Base-by-base conservation (phyloP, 2,797 vertebrate species). In the Periophthalmus magnuspinnatus region DNA sequence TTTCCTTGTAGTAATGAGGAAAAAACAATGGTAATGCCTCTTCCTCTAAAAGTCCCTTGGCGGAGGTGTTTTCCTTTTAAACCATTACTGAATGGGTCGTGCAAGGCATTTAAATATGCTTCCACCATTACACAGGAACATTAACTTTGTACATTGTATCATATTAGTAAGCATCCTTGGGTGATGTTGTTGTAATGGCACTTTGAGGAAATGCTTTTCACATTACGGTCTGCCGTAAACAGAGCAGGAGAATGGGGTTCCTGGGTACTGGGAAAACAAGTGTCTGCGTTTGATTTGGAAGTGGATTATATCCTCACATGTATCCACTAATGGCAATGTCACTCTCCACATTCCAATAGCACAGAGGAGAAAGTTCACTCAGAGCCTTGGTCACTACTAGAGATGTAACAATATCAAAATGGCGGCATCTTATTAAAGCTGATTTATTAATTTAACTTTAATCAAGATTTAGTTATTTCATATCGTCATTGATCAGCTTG, bases 211-310 rank as follows among this genome's bases (percentile, higher is more conserved):
- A 69, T 19, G 22, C 60, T 41, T 14, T 45, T 52, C 28, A 41
- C 22, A 8, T 22, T 2, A 1, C 19, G 16, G 50, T 19, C 32
- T 6, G 14, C 22, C 66, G 34, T 67, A 60, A 17, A 56, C 1
- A 52, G 11, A 9, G n/a, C 33, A 34, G 28, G 5, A 34, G 19
- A 48, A 13, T 47, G 4, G 34, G 50, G 32, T 68, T 77, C 55
- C 38, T 60, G 67, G 47, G 63, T 58, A 65, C 54, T 71, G 34
- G 70, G 66, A 13, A n/a, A 65, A 50, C 63, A 34, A 47, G 45
- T 71, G 19, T 64, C 67, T 79, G 71, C 82, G 70, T 69, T 72
- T 79, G 65, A 69, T 84, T 81, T 82, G 66, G 72, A 41, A 65
- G 50, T 57, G 76, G 68, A 68, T 74, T 77, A 1, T 64, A 64